A percentile compares a stretch with the other conserved stretches of the same genome.
These are phyloP conservation scores for Drosophila yakuba DNA, from an alignment of 1,140 invertebrate species.

Conservation along the genomic window DNA sequence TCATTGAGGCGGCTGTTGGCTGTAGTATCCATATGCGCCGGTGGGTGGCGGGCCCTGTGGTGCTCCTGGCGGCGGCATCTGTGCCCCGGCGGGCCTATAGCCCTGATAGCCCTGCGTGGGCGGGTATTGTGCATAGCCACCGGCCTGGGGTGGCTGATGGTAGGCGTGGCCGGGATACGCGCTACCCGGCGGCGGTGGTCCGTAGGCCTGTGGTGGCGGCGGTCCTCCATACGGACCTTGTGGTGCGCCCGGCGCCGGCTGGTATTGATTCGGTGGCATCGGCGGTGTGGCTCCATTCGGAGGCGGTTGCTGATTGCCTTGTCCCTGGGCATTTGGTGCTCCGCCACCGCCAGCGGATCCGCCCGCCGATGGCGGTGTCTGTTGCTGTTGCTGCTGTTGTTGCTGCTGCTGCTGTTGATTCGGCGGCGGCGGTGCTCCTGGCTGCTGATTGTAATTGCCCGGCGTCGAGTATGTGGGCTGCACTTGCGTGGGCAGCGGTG, in stretches of 20 bases:
- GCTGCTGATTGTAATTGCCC: conserved; percentile 47
- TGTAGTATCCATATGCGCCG: conserved; percentile 80
- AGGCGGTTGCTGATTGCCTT: conserved; percentile 53
- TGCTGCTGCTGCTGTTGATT: conserved; percentile 61
- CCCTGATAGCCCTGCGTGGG: conserved; percentile 81
- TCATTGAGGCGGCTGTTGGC: conserved; percentile 81
- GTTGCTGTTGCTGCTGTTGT: conserved; percentile 56
- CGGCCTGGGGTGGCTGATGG: conserved; percentile 78
- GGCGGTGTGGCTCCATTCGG: conserved; percentile 74
- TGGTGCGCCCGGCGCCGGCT: conserved; percentile 71
- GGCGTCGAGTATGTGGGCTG: conserved; percentile 81
- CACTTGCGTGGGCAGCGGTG: conserved; percentile 65
- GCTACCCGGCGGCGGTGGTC: conserved; percentile 76
- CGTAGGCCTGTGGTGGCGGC: conserved; percentile 75
- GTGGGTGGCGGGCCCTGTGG: conserved; percentile 82
- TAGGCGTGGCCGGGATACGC: conserved; percentile 81
- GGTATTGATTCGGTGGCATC: conserved; percentile 81
- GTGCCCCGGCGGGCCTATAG: conserved; percentile 75
- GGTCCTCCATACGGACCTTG: conserved; percentile 76
- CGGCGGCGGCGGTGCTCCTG: conserved; percentile 54
- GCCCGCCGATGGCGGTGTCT: conserved; percentile 34
- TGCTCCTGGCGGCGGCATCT: conserved; percentile 83
- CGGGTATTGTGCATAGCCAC: conserved; percentile 80
- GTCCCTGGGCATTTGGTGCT: conserved; percentile 52
- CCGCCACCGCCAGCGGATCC: conserved; percentile 22